Percentiles rank a stretch among this genome's conserved stretches.
Evolutionary conservation across 2,797 vertebrate species (phyloP).

Genomic region (Delichon dasypus): DNA sequence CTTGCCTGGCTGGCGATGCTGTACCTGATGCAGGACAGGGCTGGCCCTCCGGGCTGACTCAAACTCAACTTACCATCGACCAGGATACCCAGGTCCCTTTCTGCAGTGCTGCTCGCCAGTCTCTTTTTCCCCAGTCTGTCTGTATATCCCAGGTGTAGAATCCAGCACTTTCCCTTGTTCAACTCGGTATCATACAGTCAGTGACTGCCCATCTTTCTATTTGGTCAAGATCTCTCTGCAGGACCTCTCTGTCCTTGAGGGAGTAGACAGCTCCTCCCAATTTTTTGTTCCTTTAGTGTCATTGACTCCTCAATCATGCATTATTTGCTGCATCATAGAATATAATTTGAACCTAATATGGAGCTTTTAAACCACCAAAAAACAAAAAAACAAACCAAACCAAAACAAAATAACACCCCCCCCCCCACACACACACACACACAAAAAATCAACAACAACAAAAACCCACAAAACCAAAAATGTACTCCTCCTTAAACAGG

Average conservation of each 20-base stretch:
- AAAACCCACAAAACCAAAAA: neutral
- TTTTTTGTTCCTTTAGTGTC: neutral
- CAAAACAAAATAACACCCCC: too few species aligned
- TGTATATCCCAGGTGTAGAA: neutral
- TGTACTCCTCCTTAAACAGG: neutral
- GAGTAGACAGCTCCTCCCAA: neutral
- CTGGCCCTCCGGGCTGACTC: neutral
- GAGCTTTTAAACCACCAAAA: neutral
- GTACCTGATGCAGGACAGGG: accelerated
- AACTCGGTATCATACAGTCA: accelerated
- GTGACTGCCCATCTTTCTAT: neutral
- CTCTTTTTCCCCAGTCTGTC: neutral
- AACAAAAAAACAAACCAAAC: too few species aligned
- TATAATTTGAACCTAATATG: neutral
- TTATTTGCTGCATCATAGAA: neutral
- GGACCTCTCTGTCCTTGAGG: neutral
- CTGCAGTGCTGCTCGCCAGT: accelerated
- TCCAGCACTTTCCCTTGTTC: neutral
- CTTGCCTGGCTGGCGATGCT: accelerated
- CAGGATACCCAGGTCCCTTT: neutral
- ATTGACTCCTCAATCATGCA: neutral
- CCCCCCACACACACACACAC: too few species aligned
- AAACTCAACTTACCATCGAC: accelerated
- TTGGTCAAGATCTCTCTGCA: neutral
- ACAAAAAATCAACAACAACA: too few species aligned